Percentiles rank a stretch among this genome's conserved stretches.
Conservation (phyloP, 2,888 invertebrate species). For the Eristalinus aeneus region DNA sequence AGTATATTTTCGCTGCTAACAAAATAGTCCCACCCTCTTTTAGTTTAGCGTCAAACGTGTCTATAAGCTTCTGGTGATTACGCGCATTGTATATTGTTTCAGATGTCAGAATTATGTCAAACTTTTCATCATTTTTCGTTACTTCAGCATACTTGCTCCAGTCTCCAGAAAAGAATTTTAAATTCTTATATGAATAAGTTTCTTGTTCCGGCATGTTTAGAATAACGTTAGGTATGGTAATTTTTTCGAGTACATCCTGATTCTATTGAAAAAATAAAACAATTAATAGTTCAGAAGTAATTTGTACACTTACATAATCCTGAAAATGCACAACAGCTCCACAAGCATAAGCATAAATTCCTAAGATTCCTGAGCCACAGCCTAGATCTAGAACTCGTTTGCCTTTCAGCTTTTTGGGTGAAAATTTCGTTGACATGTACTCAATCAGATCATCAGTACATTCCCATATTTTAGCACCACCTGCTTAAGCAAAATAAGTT, state of each 20-base stretch:
- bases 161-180: constrained; percentile 87
- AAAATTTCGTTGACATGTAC: constrained; percentile 82
- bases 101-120: constrained; percentile 93
- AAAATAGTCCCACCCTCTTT: constrained; percentile 84
- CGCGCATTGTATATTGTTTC: constrained; percentile 95
- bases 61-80: constrained; percentile 89
- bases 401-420: constrained; percentile 79
- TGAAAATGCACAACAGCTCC: constrained; percentile 91
- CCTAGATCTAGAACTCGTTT: constrained; percentile 92
- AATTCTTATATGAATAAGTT: neutral
- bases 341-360: constrained; percentile 87
- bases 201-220: constrained; percentile 82
- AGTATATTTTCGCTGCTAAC: constrained; percentile 94
- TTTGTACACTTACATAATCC: constrained; percentile 90
- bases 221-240: constrained; percentile 91
- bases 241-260: constrained; percentile 88
- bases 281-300: neutral
- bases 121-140: constrained; percentile 82
- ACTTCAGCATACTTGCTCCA: constrained; percentile 85
- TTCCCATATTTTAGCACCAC: constrained; percentile 98
- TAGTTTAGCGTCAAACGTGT: constrained; percentile 84
- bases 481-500: too few species aligned
- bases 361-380: constrained; percentile 94
- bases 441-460: constrained; percentile 91
- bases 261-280: constrained; percentile 83